phyloP scores from a whole-genome alignment of 1,140 invertebrate species.

The Neodiprion pinetum region DNA sequence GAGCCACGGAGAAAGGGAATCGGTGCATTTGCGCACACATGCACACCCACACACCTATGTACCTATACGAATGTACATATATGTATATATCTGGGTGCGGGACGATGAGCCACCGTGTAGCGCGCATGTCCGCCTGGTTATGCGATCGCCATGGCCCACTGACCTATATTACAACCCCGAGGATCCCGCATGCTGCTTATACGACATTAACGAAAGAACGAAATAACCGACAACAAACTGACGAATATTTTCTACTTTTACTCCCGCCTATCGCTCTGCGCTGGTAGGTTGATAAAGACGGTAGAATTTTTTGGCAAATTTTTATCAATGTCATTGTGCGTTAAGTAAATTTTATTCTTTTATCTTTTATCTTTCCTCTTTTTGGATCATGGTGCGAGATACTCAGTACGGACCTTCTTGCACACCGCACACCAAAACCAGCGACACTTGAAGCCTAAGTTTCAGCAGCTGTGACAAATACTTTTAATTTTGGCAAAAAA shows the following conservation, averaged over 20 bases:
- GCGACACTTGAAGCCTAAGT: too few species aligned
- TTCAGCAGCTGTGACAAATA: too few species aligned
- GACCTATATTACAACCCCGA: slow-evolving; percentile 59
- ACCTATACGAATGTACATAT: background rate
- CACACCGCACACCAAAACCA: too few species aligned
- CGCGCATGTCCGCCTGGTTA: slow-evolving; percentile 59
- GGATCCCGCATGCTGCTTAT: slow-evolving; percentile 48
- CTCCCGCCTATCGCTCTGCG: too few species aligned
- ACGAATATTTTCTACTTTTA: too few species aligned
- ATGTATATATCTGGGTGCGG: slow-evolving; percentile 13
- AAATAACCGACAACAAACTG: background rate
- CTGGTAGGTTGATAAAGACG: too few species aligned
- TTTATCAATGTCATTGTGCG: too few species aligned
- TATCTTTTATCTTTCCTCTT: background rate
- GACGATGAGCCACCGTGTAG: slow-evolving; percentile 32
- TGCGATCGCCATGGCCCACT: slow-evolving; percentile 61
- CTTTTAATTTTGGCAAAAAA: too few species aligned
- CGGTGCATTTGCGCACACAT: too few species aligned
- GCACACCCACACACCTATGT: too few species aligned
- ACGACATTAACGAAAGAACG: background rate
- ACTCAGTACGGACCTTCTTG: too few species aligned
- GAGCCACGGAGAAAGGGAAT: background rate
- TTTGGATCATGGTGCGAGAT: background rate
- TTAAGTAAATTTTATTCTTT: background rate
- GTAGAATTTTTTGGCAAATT: too few species aligned